These are phyloP conservation scores for Aphyosemion australe DNA, from an alignment of 2,113 vertebrate genomes.

Conservation along the genomic window DNA sequence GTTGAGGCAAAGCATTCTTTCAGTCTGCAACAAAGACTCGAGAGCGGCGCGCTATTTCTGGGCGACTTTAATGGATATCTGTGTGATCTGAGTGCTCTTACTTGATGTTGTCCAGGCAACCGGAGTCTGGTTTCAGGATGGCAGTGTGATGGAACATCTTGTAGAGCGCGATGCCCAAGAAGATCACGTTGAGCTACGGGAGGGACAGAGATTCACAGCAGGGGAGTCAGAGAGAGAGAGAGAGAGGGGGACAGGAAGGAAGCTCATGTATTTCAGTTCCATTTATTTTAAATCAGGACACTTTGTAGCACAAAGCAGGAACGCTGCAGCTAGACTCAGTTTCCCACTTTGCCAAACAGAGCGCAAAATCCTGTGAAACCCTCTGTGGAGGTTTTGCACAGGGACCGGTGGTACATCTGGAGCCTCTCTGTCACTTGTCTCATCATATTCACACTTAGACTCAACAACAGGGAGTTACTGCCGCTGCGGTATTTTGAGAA, in stretches of 20 bases:
- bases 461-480: slow-evolving; percentile 30
- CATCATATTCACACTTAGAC: slow-evolving; percentile 56
- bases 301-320: slow-evolving; percentile 52
- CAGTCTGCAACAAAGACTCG: slow-evolving; percentile 26
- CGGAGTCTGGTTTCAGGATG: slow-evolving; percentile 97
- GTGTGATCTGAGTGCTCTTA: slow-evolving; percentile 79
- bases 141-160: slow-evolving; percentile 99
- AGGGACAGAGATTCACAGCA: slow-evolving; percentile 5
- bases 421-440: slow-evolving; percentile 55
- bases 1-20: slow-evolving; percentile 16
- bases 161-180: slow-evolving; percentile 97
- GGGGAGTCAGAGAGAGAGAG: neutral
- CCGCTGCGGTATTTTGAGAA: neutral
- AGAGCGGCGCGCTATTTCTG: slow-evolving; percentile 41
- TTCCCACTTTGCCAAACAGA: slow-evolving; percentile 74
- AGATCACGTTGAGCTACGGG: slow-evolving; percentile 94
- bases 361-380: slow-evolving; percentile 64
- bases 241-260: slow-evolving; percentile 6
- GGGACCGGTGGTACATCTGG: slow-evolving; percentile 19
- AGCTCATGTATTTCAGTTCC: slow-evolving; percentile 26
- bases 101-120: slow-evolving; percentile 99
- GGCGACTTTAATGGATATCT: slow-evolving; percentile 39
- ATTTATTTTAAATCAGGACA: slow-evolving; percentile 68
- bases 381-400: slow-evolving; percentile 24
- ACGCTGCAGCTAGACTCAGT: slow-evolving; percentile 22